Conservation (phyloP, 2,113 vertebrate genomes). For the Cisticola juncidis region DNA sequence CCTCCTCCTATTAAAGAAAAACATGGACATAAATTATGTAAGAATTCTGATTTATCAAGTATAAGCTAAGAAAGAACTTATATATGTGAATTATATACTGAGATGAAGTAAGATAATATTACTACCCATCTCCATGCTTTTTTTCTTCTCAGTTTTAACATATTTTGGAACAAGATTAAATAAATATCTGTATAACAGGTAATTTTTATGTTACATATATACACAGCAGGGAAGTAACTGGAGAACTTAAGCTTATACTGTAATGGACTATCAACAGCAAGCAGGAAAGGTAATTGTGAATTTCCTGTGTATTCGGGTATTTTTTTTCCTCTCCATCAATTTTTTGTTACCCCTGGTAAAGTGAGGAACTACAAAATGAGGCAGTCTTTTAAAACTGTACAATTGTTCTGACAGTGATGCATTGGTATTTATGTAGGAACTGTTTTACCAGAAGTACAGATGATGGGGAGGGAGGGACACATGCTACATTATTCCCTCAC, state of each 20-base stretch:
- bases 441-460: conserved; percentile 5
- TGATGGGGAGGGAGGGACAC: background rate
- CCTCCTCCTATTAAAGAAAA: background rate
- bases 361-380: background rate
- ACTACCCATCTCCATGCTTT: background rate
- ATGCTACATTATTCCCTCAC: background rate
- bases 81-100: background rate
- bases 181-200: background rate
- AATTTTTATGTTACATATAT: too few species aligned
- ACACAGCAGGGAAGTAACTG: background rate
- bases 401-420: background rate
- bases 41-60: background rate
- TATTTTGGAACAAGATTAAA: background rate
- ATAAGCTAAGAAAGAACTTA: background rate
- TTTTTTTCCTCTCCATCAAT: background rate
- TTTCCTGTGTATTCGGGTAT: background rate
- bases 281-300: background rate
- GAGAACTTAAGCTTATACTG: background rate
- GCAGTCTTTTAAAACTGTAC: background rate
- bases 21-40: background rate
- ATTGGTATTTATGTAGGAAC: background rate
- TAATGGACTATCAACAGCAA: background rate
- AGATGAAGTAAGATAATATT: background rate
- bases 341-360: background rate
- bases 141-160: background rate